A percentile compares a stretch with the other conserved stretches of the same genome.
Evolutionary conservation across 2,113 vertebrate species (phyloP).

Genomic region (Turnix velox): DNA sequence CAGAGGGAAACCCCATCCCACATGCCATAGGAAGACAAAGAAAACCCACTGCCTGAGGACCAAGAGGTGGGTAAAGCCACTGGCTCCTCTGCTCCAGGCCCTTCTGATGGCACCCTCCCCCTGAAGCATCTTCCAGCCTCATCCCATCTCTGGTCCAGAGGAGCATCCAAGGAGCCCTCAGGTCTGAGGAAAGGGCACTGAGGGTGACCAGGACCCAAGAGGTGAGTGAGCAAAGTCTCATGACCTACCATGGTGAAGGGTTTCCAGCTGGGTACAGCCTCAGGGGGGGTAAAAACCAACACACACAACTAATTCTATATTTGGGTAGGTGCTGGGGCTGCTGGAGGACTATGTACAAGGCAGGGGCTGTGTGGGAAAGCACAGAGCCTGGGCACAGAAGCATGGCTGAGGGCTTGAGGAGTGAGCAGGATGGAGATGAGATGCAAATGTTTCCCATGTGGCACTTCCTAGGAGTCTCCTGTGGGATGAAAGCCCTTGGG

Average conservation of each 20-base stretch:
- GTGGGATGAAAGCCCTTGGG: not conserved
- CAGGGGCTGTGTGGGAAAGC: not conserved
- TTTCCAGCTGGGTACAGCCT: not conserved
- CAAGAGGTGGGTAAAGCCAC: not conserved
- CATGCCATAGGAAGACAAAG: not conserved
- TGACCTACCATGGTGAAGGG: not conserved
- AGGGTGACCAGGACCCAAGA: not conserved
- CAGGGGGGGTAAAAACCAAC: not conserved
- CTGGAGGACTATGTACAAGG: conserved; percentile 38
- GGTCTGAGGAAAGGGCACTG: not conserved
- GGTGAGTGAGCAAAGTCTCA: not conserved
- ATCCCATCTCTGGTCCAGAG: not conserved
- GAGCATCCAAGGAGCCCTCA: not conserved
- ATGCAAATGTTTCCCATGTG: not conserved
- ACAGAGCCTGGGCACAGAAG: not conserved
- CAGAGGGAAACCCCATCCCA: not conserved
- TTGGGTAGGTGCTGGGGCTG: not conserved
- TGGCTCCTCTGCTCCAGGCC: not conserved
- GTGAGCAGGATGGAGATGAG: not conserved
- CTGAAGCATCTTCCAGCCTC: accelerated
- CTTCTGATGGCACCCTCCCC: not conserved
- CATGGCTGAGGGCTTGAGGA: not conserved
- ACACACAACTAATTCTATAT: not conserved
- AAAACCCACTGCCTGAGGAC: not conserved
- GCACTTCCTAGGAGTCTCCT: not conserved